phyloP scores from a whole-genome alignment of 1,140 invertebrate genomes.

The Scaptomyza graminum region DNA sequence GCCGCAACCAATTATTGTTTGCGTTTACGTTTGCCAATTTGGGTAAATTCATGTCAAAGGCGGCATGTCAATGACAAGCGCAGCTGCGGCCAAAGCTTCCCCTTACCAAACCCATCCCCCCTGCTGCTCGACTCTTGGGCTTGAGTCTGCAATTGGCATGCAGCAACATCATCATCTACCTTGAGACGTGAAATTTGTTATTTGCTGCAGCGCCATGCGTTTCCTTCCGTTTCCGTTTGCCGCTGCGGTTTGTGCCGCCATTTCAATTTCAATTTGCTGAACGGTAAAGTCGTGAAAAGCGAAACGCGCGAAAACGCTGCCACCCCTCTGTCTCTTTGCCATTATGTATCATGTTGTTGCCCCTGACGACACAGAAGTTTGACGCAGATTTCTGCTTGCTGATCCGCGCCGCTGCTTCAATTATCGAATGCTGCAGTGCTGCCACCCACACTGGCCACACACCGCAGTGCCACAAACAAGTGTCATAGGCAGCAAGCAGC shows the following conservation, averaged over 20 bases:
- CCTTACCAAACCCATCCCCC: too few relatives aligned
- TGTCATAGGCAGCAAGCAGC: constrained; percentile 11
- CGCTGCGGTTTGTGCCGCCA: constrained; percentile 43
- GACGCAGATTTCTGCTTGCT: constrained; percentile 8
- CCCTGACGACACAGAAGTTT: constrained; percentile 57
- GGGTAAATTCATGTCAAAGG: constrained; percentile 29
- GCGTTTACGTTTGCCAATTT: constrained; percentile 44
- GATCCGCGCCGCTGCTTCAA: too few relatives aligned
- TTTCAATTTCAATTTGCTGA: constrained; percentile 75
- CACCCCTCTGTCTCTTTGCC: too few relatives aligned
- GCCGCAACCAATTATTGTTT: too few relatives aligned
- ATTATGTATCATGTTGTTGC: constrained; percentile 17
- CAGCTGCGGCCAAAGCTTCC: background rate
- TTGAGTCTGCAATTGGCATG: constrained; percentile 19
- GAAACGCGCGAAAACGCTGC: constrained; percentile 25
- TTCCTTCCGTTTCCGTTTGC: constrained; percentile 56
- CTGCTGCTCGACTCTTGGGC: too few relatives aligned
- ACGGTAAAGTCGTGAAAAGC: constrained; percentile 52
- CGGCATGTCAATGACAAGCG: constrained; percentile 45
- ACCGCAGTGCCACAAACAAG: constrained; percentile 67
- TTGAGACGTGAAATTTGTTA: constrained; percentile 52
- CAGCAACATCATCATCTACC: constrained; percentile 4
- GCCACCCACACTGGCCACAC: background rate
- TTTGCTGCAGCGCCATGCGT: constrained; percentile 58
- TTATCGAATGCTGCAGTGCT: background rate